Base-by-base conservation (phyloP, 2,797 vertebrate genomes). In the Sus cebifrons region DNA sequence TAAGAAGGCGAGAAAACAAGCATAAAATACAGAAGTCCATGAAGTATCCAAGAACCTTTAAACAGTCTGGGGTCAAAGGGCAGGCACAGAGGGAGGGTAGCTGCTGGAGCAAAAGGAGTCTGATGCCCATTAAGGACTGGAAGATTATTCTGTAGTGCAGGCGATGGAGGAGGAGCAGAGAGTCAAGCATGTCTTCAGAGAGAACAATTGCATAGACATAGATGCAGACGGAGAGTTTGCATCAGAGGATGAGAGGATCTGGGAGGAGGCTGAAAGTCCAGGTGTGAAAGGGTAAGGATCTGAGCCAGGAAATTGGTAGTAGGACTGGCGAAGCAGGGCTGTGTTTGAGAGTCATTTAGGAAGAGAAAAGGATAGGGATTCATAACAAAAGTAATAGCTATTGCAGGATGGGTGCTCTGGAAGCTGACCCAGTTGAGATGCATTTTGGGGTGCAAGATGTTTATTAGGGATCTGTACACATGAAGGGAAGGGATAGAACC, bases 171-270 rank as follows among this genome's bases (percentile, higher is more conserved):
- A 58, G 0, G 2, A 27, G 12, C 65, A 67, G 49, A 54, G 17
- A 23, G 21, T 10, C 12, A 6, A 73, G 49, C 73, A 23, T 4
- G 5, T 49, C 11, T 58, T 32, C 20, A 6, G 13, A 32, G 9
- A 86, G 11, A 58, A 18, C 15, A 3, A 2, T 16, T 65, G 5
- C 44, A 60, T 8, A 25, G 52, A 60, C 10, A 36, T 36, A 36
- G 36, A 36, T 36, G 2, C 12, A 21, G 74, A 9, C 49, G 52
- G 71, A 49, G 21, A 54, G 27, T 1, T 6, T 18, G 12, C 8
- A 8, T 10, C 0, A 1, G 70, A 40, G 36, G 18, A 1, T 0
- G 29, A 23, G 7, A 1, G 49, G 15, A 32, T 40, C 15, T 3
- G 32, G 14, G 17, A 23, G 32, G 74, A 62, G 27, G 73, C 75